Percentiles rank a stretch among this genome's conserved stretches.
These are phyloP conservation scores for Mohoua ochrocephala DNA, from an alignment of 2,113 vertebrate genomes.

Conservation along the genomic window DNA sequence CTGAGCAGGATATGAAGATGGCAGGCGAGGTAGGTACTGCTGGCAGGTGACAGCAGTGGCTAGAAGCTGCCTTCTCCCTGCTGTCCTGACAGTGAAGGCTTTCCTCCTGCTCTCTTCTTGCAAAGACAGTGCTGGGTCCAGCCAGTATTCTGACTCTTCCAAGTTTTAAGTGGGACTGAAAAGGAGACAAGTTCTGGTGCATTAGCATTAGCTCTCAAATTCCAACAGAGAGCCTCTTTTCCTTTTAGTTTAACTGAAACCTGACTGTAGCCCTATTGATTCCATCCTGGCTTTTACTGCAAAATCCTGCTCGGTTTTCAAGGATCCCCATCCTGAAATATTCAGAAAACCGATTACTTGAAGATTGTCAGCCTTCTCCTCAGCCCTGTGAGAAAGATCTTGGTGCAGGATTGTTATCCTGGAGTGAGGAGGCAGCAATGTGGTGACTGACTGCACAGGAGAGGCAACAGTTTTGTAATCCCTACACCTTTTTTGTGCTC, in stretches of 20 bases:
- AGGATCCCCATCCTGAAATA: not conserved
- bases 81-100: not conserved
- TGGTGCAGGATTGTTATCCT: not conserved
- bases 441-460: not conserved
- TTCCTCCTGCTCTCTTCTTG: not conserved
- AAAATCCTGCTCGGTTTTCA: not conserved
- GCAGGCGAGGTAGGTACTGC: constrained; percentile 80
- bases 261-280: not conserved
- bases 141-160: not conserved
- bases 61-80: not conserved
- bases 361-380: not conserved
- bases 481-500: not conserved
- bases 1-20: constrained; percentile 94
- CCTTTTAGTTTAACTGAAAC: not conserved
- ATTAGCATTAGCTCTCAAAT: too few species aligned
- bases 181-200: not conserved
- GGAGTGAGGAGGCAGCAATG: not conserved
- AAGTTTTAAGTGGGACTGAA: not conserved
- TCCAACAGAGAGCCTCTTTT: too few species aligned
- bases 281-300: not conserved
- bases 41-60: not conserved
- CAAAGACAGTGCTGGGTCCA: not conserved
- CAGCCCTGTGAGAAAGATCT: not conserved
- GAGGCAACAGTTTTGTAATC: not conserved
- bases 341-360: not conserved